Percentiles rank a stretch among this genome's conserved stretches.
Conservation (phyloP, 1,140 invertebrate species). For the Gerris buenoi region DNA sequence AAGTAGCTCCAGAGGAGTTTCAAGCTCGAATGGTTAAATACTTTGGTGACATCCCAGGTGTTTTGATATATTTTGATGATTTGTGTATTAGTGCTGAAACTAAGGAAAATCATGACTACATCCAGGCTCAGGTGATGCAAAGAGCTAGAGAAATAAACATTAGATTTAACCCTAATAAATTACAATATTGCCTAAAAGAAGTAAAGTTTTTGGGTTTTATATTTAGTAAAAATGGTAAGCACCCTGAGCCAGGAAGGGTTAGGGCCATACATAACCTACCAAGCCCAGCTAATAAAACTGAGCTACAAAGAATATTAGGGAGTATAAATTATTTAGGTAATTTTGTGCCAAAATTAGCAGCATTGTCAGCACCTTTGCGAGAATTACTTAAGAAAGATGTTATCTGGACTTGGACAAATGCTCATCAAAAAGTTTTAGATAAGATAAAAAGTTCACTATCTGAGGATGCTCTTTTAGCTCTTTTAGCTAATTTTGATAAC, state of each 20-base stretch:
- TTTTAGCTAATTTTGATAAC: constrained; percentile 17
- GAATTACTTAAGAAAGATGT: constrained; percentile 29
- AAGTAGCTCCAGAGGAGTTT: constrained; percentile 13
- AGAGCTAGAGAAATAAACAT: constrained; percentile 26
- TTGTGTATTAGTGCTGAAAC: constrained; percentile 20
- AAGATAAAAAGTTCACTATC: constrained; percentile 25
- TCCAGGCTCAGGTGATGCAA: constrained; percentile 23
- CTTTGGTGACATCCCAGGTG: constrained; percentile 13
- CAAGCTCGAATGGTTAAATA: constrained; percentile 14
- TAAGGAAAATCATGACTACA: constrained; percentile 19
- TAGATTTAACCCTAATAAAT: constrained; percentile 30
- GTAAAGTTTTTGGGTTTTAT: constrained; percentile 29
- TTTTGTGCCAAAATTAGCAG: constrained; percentile 30
- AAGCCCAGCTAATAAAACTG: constrained; percentile 24
- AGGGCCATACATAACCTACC: constrained; percentile 27
- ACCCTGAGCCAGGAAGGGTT: constrained; percentile 27
- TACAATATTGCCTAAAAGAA: constrained; percentile 16
- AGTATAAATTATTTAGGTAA: constrained; percentile 28
- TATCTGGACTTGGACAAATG: constrained; percentile 24
- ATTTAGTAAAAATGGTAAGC: constrained; percentile 25
- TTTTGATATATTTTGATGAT: constrained; percentile 27
- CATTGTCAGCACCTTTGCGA: constrained; percentile 26
- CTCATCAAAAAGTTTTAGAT: constrained; percentile 25
- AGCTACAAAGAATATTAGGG: constrained; percentile 27
- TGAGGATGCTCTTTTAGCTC: constrained; percentile 15